These are phyloP conservation scores for Parnassius mnemosyne DNA, from an alignment of 2,888 invertebrate species.

Conservation along the genomic window DNA sequence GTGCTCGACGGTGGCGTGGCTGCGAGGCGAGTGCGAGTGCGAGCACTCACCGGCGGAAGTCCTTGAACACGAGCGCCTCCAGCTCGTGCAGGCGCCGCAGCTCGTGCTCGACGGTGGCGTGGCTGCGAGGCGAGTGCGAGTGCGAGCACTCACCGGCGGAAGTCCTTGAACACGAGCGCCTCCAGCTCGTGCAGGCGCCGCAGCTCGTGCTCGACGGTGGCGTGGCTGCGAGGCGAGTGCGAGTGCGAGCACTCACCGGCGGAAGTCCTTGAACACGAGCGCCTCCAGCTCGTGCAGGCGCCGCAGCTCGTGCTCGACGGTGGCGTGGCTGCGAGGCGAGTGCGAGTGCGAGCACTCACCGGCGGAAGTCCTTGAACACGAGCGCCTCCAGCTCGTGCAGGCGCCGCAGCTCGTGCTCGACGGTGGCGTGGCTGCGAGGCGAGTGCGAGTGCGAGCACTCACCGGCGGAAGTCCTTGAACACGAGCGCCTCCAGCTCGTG, in stretches of 20 bases:
- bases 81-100: conserved; percentile 94
- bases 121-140: conserved; percentile 88
- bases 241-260: conserved; percentile 5
- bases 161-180: conserved; percentile 87
- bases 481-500: conserved; percentile 96
- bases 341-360: too few relatives aligned
- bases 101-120: conserved; percentile 95
- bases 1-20: conserved; percentile 71
- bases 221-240: conserved; percentile 88
- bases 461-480: conserved; percentile 85
- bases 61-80: conserved; percentile 87
- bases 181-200: conserved; percentile 95
- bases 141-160: conserved; percentile 81
- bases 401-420: too few relatives aligned
- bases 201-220: conserved; percentile 95
- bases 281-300: conserved; percentile 96
- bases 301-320: conserved; percentile 95
- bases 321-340: conserved; percentile 82
- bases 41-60: conserved; percentile 85
- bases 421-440: too few relatives aligned
- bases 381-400: too few relatives aligned
- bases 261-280: conserved; percentile 89
- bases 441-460: too few relatives aligned
- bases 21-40: conserved; percentile 85
- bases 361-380: too few relatives aligned